phyloP scores from a whole-genome alignment of 2,888 invertebrate genomes.

The Stegophylla sp. region DNA sequence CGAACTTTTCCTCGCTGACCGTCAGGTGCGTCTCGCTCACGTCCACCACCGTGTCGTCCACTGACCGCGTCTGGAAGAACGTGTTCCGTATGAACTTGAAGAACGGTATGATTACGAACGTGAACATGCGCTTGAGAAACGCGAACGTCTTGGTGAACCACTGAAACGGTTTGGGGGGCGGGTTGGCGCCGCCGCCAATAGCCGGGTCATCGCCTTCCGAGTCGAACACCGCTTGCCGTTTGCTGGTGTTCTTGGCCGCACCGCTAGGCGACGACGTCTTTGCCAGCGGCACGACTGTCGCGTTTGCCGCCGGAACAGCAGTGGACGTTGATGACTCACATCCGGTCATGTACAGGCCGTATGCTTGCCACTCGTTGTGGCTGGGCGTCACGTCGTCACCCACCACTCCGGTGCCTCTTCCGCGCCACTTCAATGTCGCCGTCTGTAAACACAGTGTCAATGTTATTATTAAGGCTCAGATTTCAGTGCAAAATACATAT shows the following conservation, averaged over 20 bases:
- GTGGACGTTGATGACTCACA: too few species aligned
- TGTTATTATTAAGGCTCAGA: too few species aligned
- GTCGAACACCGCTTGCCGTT: constrained; percentile 53
- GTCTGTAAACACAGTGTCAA: constrained; percentile 52
- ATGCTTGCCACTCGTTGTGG: constrained; percentile 40
- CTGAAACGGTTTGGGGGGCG: constrained; percentile 36
- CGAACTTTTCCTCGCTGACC: constrained; percentile 34
- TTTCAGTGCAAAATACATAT: too few species aligned
- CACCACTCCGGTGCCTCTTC: constrained; percentile 10
- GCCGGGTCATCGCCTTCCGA: constrained; percentile 26
- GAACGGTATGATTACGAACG: constrained; percentile 55
- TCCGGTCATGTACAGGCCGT: constrained; percentile 41
- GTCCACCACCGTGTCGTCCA: constrained; percentile 55
- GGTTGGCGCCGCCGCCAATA: not conserved
- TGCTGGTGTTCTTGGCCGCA: constrained; percentile 1
- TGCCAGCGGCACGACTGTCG: not conserved
- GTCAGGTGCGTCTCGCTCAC: constrained; percentile 57
- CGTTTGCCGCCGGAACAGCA: not conserved
- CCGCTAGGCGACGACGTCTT: not conserved
- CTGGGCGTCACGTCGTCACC: constrained; percentile 45
- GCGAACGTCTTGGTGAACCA: constrained; percentile 46
- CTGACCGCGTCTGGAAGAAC: constrained; percentile 50
- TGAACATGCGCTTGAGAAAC: constrained; percentile 47
- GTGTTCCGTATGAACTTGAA: constrained; percentile 54
- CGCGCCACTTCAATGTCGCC: constrained; percentile 24